Evolutionary conservation across 2,888 invertebrate genomes (phyloP).

Genomic region (Drosophila greeni): DNA sequence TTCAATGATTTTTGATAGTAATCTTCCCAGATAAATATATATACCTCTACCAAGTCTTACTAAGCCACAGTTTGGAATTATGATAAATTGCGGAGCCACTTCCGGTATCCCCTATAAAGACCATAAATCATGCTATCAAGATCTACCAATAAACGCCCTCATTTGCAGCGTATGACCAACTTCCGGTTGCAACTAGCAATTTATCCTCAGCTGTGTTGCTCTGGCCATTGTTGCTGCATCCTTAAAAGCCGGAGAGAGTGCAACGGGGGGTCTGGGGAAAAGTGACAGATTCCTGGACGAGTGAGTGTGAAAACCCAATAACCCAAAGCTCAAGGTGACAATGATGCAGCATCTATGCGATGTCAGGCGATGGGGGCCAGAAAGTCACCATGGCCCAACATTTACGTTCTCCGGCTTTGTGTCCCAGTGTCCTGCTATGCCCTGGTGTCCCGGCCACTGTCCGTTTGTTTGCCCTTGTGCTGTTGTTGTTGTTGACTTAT

Average conservation of each 20-base stretch:
- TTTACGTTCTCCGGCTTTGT: conserved; percentile 5
- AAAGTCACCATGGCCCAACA: conserved; percentile 32
- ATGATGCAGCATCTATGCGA: conserved; percentile 50
- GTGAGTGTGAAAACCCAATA: conserved; percentile 66
- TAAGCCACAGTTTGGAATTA: too few species aligned
- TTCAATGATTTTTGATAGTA: not conserved
- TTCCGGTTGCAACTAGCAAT: conserved; percentile 24
- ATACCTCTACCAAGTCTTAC: not conserved
- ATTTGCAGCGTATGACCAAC: conserved; percentile 16
- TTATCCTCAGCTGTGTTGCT: conserved; percentile 17
- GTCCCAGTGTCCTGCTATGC: conserved; percentile 15
- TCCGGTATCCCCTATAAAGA: not conserved
- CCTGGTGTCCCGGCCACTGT: conserved; percentile 34
- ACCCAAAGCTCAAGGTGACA: conserved; percentile 72
- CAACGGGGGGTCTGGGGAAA: conserved; percentile 2
- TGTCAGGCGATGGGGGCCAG: conserved; percentile 17
- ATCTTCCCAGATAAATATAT: not conserved
- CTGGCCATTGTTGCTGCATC: conserved; percentile 9
- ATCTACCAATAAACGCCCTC: conserved; percentile 7
- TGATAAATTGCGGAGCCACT: not conserved
- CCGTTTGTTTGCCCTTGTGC: conserved; percentile 62
- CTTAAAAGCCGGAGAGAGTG: conserved; percentile 18
- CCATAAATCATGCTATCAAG: not conserved
- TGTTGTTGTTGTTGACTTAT: conserved; percentile 60
- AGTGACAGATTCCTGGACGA: conserved; percentile 30